Percentiles rank a stretch among this genome's conserved stretches.
Evolutionary conservation across 2,888 invertebrate species (phyloP).

Genomic region (Coremacera marginata): DNA sequence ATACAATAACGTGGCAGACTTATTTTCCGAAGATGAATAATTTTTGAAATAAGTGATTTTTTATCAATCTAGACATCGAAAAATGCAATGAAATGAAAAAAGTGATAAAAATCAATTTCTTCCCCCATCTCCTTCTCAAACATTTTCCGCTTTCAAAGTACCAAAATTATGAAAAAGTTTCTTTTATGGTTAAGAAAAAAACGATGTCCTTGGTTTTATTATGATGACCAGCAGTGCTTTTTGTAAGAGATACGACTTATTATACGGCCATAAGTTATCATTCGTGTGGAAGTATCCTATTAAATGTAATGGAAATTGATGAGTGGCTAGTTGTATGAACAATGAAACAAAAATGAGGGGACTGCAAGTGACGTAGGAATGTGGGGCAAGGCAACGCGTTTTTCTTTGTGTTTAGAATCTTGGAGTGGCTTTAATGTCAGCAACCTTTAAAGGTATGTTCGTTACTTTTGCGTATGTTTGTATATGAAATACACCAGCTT

Average conservation of each 20-base stretch:
- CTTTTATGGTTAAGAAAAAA: constrained; percentile 55
- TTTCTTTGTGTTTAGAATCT: not conserved
- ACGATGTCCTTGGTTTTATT: constrained; percentile 54
- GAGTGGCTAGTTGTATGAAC: constrained; percentile 59
- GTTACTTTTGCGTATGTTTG: not conserved
- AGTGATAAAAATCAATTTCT: constrained; percentile 31
- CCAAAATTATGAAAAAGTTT: constrained; percentile 67
- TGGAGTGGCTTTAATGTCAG: constrained; percentile 16
- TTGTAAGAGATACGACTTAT: constrained; percentile 8
- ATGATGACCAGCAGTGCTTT: constrained; percentile 47
- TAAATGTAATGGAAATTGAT: constrained; percentile 68
- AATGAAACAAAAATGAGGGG: not conserved
- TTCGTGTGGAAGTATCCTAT: constrained; percentile 59
- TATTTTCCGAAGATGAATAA: not conserved
- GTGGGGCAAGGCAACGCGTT: not conserved
- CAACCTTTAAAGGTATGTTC: not conserved
- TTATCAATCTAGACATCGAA: not conserved
- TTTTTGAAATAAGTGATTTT: constrained; percentile 2
- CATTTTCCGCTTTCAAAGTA: not conserved
- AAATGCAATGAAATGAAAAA: not conserved
- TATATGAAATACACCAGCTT: no score
- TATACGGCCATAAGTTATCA: constrained; percentile 49
- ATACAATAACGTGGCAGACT: not conserved
- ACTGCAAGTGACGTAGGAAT: not conserved
- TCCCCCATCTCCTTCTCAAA: not conserved